These are phyloP conservation scores for Enhydra lutris DNA, from an alignment of 2,113 vertebrate species.

Conservation along the genomic window DNA sequence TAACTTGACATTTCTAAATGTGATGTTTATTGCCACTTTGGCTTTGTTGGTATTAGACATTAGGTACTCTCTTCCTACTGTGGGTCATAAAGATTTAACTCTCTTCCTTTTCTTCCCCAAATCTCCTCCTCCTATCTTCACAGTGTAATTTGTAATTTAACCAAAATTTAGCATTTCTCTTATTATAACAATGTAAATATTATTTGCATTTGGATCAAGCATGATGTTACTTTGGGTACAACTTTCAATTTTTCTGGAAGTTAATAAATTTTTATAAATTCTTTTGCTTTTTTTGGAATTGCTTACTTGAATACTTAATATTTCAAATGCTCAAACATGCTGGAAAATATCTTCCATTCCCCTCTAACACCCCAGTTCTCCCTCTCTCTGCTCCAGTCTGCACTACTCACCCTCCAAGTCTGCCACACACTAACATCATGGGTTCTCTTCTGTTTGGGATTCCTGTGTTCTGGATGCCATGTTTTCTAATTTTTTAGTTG, in stretches of 20 bases:
- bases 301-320: background rate
- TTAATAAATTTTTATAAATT: background rate
- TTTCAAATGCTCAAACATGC: background rate
- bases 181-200: background rate
- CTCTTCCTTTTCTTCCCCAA: background rate
- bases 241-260: background rate
- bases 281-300: constrained; percentile 3
- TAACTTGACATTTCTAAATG: background rate
- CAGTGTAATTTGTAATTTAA: background rate
- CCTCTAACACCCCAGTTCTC: background rate
- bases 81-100: background rate
- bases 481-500: background rate
- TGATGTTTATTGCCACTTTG: background rate
- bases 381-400: background rate
- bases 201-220: background rate
- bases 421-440: background rate
- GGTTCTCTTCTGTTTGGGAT: background rate
- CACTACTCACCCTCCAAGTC: background rate
- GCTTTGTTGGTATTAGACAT: background rate
- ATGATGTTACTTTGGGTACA: background rate
- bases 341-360: background rate
- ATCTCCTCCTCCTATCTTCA: background rate
- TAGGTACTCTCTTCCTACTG: background rate
- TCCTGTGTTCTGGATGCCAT: background rate
- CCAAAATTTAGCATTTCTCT: background rate